Base-by-base conservation (phyloP, 2,797 vertebrate species). In the Graptemys geographica region DNA sequence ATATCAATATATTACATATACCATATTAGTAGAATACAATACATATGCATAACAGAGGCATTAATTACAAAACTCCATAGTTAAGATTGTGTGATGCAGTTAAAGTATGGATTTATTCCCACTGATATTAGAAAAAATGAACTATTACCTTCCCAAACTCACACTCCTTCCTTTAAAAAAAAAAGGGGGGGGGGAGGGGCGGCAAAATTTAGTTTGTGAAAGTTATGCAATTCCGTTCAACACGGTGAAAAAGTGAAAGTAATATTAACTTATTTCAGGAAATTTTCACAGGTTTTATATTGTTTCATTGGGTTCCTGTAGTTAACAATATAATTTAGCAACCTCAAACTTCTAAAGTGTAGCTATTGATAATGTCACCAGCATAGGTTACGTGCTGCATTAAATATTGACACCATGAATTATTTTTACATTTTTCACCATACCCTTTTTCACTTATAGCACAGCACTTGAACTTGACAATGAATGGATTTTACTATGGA, bases 371-470 rank as follows among this genome's bases (percentile, higher is more conserved):
- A 49, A 76, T 28, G 0, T 25, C 27, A 84, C 18, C 47, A 49
- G 41, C 47, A 41, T 56, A 41, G 76, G 79, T 37, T 41, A 1
- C 1, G 19, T 18, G 47, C 11, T 79, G 11, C 8, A 16, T 59
- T 78, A 31, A 81, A 81, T 2, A 2, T 3, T 0, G 0, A 8
- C 37, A 3, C 19, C 84, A 84, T 62, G n/a, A 69, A 19, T 41
- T 82, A 74, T 12, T 55, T 2, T 21, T 33, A 21, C 41, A 49
- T n/a, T 47, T 59, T 79, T 79, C n/a, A 65, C 57, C 41, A 18
- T 2, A 4, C 21, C 37, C 19, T 11, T 4, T 81, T 90, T 80
- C 27, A 59, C 87, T 90, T 81, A 5, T 28, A n/a, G 23, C 62
- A 27, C 52, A 87, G 21, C 1, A 25, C 4, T 76, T 72, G 52